Percentiles rank a stretch among this genome's conserved stretches.
Conservation (phyloP, 53 echinoderm and acorn worm species). For the Echinometra lucunter region DNA sequence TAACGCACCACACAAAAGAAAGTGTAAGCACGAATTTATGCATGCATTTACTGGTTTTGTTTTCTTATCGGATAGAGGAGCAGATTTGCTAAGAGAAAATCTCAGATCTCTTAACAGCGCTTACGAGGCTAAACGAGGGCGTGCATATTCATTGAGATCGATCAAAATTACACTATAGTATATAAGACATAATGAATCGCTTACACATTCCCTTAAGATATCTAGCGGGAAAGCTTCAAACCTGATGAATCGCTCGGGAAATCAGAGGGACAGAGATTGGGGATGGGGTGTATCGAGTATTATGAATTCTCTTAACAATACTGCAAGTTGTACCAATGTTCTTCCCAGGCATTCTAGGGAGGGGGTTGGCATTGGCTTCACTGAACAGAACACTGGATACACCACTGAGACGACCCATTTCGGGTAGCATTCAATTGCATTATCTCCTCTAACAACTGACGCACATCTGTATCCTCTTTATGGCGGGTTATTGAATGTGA, state of each 20-base stretch:
- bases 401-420: neutral
- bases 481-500: no score
- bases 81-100: neutral
- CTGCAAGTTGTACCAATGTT: neutral
- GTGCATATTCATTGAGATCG: slow-evolving; percentile 28
- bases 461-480: no score
- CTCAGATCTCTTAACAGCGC: neutral
- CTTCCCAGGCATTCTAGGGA: neutral
- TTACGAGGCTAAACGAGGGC: neutral
- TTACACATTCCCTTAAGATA: neutral
- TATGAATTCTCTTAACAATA: neutral
- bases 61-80: neutral
- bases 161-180: neutral
- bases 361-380: neutral
- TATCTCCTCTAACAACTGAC: no score
- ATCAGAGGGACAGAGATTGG: neutral
- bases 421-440: neutral
- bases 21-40: neutral
- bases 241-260: neutral
- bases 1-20: neutral
- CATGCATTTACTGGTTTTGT: neutral
- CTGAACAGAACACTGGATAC: neutral
- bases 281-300: neutral
- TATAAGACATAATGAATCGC: neutral
- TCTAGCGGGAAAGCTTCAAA: neutral